phyloP scores from a whole-genome alignment of 2,888 invertebrate genomes.

The Ennomos fuscantarius region DNA sequence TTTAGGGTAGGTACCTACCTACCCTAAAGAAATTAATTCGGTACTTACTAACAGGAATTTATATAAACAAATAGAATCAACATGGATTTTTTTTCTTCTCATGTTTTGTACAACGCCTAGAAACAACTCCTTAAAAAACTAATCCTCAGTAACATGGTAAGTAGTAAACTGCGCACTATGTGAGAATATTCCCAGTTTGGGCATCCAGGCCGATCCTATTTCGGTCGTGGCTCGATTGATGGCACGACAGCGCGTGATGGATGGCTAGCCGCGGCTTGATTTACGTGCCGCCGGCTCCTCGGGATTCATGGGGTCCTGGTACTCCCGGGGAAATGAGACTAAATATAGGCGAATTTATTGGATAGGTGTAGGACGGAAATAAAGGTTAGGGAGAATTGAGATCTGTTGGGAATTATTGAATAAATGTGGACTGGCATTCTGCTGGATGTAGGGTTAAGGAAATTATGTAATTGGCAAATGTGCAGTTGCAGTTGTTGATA shows the following conservation, averaged over 20 bases:
- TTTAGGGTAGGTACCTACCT: too few relatives aligned
- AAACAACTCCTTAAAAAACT: background rate
- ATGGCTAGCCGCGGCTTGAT: conserved; percentile 72
- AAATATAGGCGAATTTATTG: conserved; percentile 50
- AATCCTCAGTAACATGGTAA: conserved; percentile 11
- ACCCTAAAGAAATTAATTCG: too few relatives aligned
- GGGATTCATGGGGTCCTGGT: conserved; percentile 72
- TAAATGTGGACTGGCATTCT: background rate
- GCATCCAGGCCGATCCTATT: conserved; percentile 63
- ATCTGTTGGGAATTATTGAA: conserved; percentile 7
- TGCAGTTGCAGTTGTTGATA: too few relatives aligned
- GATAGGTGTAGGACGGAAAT: conserved; percentile 20
- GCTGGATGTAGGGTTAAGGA: too few relatives aligned
- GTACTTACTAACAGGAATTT: too few relatives aligned
- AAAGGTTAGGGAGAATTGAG: conserved; percentile 1
- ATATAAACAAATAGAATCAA: too few relatives aligned
- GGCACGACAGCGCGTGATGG: conserved; percentile 74
- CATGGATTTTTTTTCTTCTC: too few relatives aligned
- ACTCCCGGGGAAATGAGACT: conserved; percentile 41
- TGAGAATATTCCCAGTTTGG: conserved; percentile 60
- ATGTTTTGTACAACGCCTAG: too few relatives aligned
- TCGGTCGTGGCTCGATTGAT: conserved; percentile 72
- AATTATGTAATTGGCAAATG: too few relatives aligned
- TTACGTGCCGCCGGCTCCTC: conserved; percentile 69
- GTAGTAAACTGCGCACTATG: conserved; percentile 48